phyloP scores from a whole-genome alignment of 2,113 vertebrate genomes.

The Tricholaema leucomelas region DNA sequence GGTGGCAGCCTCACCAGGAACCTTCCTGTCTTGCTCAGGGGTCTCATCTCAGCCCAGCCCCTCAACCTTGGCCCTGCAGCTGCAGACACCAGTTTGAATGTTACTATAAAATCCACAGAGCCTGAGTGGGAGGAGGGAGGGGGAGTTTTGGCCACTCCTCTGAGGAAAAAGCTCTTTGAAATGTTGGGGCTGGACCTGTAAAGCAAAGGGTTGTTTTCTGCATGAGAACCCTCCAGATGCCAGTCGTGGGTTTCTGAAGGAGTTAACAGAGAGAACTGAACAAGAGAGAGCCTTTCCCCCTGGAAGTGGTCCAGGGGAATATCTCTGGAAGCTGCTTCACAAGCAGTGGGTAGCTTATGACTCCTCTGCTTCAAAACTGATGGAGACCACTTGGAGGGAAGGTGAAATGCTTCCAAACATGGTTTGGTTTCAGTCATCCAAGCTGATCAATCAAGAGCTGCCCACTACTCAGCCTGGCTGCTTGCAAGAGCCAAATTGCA shows the following conservation, averaged over 20 bases:
- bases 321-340: constrained; percentile 27
- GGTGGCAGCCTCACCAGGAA: neutral
- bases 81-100: neutral
- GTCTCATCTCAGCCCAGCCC: neutral
- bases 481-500: neutral
- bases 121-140: neutral
- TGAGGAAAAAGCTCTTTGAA: neutral
- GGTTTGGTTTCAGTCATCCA: constrained; percentile 11
- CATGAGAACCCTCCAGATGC: neutral
- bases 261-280: neutral
- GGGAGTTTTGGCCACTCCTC: neutral
- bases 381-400: neutral
- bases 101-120: neutral
- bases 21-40: rapidly evolving
- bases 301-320: constrained; percentile 22
- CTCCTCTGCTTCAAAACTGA: neutral
- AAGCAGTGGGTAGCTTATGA: constrained; percentile 11
- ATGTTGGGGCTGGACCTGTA: neutral
- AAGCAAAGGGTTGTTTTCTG: neutral
- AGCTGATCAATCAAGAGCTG: neutral
- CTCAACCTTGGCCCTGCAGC: neutral
- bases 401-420: neutral
- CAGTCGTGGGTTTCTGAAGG: neutral
- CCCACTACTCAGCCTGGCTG: neutral
- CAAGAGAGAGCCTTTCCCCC: neutral